Conservation (phyloP, 1,140 invertebrate species). For the Xylocopa sonorina region DNA sequence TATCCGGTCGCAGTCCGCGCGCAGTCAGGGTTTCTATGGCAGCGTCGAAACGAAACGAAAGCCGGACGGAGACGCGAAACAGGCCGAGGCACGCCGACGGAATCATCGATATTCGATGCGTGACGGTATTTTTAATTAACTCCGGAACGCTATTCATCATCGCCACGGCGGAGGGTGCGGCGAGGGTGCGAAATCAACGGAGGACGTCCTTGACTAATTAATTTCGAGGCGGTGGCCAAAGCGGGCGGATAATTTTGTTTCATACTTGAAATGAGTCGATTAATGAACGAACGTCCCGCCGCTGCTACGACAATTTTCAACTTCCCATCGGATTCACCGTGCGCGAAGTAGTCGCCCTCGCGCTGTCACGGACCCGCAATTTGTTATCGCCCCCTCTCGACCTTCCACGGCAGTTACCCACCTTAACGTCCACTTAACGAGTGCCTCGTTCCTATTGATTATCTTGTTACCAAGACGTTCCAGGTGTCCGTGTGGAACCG, state of each 20-base stretch:
- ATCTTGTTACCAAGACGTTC: conserved; percentile 12
- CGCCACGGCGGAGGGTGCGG: not conserved
- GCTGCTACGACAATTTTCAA: conserved; percentile 25
- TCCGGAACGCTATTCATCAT: conserved; percentile 59
- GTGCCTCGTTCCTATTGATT: conserved; percentile 19
- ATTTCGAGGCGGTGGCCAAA: conserved; percentile 38
- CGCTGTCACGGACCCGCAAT: conserved; percentile 13
- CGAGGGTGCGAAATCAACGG: conserved; percentile 36
- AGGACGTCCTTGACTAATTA: conserved; percentile 60
- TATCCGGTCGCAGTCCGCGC: not conserved
- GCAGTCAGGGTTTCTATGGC: conserved; percentile 41
- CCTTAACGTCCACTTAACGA: conserved; percentile 31
- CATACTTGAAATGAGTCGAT: conserved; percentile 37
- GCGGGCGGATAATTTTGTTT: conserved; percentile 44
- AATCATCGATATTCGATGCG: conserved; percentile 69
- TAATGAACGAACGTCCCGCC: not conserved
- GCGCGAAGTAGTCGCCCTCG: conserved; percentile 38
- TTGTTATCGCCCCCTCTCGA: conserved; percentile 2
- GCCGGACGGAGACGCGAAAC: not conserved
- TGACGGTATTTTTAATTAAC: conserved; percentile 74
- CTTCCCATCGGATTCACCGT: conserved; percentile 10
- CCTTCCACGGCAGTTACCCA: not conserved
- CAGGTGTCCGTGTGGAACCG: not conserved
- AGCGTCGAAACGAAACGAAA: conserved; percentile 20
- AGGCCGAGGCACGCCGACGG: not conserved